Evolutionary conservation across 2,888 invertebrate genomes (phyloP).

Genomic region (Dexiosoma caninum): DNA sequence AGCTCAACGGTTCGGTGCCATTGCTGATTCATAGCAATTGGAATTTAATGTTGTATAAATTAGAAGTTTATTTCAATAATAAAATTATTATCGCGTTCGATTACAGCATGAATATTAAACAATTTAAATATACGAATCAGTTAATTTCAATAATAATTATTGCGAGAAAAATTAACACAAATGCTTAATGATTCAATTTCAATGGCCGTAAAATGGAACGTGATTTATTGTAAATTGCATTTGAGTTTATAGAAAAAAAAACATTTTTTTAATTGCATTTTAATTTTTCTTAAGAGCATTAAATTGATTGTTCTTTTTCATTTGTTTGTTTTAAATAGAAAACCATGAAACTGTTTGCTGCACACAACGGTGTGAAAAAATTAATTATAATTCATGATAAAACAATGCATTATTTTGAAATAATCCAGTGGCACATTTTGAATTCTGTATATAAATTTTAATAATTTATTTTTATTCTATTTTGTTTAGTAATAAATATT

Average conservation of each 20-base stretch:
- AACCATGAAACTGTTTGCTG: constrained; percentile 4
- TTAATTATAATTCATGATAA: not conserved
- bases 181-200: constrained; percentile 10
- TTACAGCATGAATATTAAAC: constrained; percentile 20
- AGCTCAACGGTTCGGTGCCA: not conserved
- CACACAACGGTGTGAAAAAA: constrained; percentile 18
- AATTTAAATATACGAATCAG: not conserved
- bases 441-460: not conserved
- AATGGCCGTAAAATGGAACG: constrained; percentile 31
- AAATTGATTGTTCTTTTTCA: not conserved
- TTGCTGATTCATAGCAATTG: constrained; percentile 43
- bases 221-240: constrained; percentile 47
- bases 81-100: not conserved
- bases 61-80: constrained; percentile 4
- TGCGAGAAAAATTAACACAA: not conserved
- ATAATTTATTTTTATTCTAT: too few species aligned
- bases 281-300: not conserved
- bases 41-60: constrained; percentile 23
- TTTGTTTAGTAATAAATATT: too few species aligned
- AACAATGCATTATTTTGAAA: not conserved
- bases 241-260: constrained; percentile 18
- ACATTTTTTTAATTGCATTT: constrained; percentile 9
- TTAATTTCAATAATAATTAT: not conserved
- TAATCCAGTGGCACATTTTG: not conserved
- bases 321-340: constrained; percentile 17